Evolutionary conservation across 2,113 vertebrate species (phyloP).

Genomic region (Puffinus mauretanicus): DNA sequence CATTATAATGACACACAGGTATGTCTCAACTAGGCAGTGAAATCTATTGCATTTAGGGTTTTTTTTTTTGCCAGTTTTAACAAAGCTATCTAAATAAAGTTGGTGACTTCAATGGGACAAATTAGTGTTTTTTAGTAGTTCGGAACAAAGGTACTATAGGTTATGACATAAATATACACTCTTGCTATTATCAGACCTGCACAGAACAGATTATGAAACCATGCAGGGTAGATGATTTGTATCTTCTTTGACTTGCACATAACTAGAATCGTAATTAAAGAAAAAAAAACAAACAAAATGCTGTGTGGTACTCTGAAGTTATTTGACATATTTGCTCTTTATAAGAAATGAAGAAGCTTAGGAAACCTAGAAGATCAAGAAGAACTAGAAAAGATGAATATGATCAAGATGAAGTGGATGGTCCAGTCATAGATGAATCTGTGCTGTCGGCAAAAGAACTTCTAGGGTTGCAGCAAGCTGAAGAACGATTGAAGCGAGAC

Average conservation of each 20-base stretch:
- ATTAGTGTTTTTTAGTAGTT: neutral
- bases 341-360: conserved; percentile 76
- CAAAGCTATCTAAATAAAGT: neutral
- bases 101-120: neutral
- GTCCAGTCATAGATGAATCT: conserved; percentile 78
- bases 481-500: conserved; percentile 80
- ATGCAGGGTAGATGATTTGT: neutral
- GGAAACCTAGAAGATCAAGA: conserved; percentile 71
- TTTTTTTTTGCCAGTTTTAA: neutral
- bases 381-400: conserved; percentile 73
- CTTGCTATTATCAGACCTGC: neutral
- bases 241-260: neutral
- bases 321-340: conserved; percentile 20
- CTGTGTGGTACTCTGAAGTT: neutral
- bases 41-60: neutral
- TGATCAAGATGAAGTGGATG: conserved; percentile 71
- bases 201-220: neutral
- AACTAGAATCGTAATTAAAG: neutral
- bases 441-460: conserved; percentile 79
- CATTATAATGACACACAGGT: neutral
- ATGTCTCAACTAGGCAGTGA: neutral
- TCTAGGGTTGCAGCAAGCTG: conserved; percentile 77
- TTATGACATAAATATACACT: neutral
- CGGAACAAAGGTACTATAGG: neutral
- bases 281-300: neutral